These are phyloP conservation scores for Delichon dasypus DNA, from an alignment of 2,797 vertebrate genomes.

Conservation along the genomic window DNA sequence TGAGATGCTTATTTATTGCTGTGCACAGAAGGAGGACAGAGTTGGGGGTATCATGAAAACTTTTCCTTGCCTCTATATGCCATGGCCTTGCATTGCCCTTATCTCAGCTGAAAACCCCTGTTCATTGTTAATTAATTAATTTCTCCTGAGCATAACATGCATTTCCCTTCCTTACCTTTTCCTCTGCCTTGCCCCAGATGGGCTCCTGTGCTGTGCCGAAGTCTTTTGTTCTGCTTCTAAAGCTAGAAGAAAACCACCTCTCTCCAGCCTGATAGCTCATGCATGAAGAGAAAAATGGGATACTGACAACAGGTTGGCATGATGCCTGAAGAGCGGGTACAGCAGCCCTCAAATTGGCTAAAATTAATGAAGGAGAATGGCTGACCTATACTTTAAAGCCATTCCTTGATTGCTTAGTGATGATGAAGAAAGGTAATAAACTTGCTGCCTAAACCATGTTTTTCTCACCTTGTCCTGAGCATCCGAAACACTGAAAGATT, in stretches of 20 bases:
- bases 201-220: not conserved
- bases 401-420: not conserved
- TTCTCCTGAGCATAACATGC: not conserved
- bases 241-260: not conserved
- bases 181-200: not conserved
- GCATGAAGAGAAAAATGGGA: not conserved
- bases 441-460: not conserved
- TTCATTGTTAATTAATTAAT: not conserved
- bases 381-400: not conserved
- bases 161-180: not conserved
- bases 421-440: conserved; percentile 18
- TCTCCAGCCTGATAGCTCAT: not conserved
- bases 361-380: conserved; percentile 10
- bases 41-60: not conserved
- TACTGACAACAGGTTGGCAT: not conserved
- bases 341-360: not conserved
- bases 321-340: not conserved
- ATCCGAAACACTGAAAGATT: not conserved
- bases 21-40: not conserved
- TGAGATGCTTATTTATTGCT: not conserved
- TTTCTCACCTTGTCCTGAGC: not conserved
- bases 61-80: not conserved
- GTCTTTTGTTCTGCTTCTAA: not conserved
- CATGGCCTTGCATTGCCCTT: not conserved
- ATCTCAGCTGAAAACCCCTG: not conserved